Evolutionary conservation across 2,797 vertebrate genomes (phyloP).

Genomic region (Bryconaethiops microstoma): DNA sequence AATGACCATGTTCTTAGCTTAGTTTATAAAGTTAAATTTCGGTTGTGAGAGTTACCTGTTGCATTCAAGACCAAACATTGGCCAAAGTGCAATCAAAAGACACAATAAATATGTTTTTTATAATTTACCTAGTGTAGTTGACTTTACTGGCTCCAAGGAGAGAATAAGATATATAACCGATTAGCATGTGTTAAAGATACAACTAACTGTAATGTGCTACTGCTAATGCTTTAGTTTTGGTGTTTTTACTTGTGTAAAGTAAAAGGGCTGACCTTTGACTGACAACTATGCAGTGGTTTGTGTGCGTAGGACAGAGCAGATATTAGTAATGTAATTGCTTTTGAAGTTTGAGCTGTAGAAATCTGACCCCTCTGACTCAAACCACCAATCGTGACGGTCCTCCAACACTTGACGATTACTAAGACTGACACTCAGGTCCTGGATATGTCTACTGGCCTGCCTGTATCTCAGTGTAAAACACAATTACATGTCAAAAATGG

Average conservation of each 20-base stretch:
- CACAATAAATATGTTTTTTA: not conserved
- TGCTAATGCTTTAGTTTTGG: not conserved
- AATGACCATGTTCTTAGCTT: not conserved
- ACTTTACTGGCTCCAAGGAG: no score
- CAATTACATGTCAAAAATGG: constrained; percentile 8
- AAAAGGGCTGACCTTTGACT: constrained; percentile 61
- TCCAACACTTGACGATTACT: constrained; percentile 60
- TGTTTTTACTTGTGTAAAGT: not conserved
- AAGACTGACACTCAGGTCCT: constrained; percentile 65
- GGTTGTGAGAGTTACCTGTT: not conserved
- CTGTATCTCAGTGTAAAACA: constrained; percentile 34
- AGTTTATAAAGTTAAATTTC: not conserved
- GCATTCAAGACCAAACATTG: not conserved
- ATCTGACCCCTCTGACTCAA: constrained; percentile 73
- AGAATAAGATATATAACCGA: no score
- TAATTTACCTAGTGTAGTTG: no score
- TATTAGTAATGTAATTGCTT: constrained; percentile 70
- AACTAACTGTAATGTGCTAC: no score
- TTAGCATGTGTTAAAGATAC: no score
- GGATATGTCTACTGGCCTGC: constrained; percentile 66
- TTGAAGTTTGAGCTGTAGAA: constrained; percentile 61
- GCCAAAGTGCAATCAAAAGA: not conserved
- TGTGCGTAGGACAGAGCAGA: constrained; percentile 62
- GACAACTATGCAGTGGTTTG: constrained; percentile 35
- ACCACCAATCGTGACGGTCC: constrained; percentile 70